Base-by-base conservation (phyloP, 2,113 vertebrate species). In the Pteropus alecto region DNA sequence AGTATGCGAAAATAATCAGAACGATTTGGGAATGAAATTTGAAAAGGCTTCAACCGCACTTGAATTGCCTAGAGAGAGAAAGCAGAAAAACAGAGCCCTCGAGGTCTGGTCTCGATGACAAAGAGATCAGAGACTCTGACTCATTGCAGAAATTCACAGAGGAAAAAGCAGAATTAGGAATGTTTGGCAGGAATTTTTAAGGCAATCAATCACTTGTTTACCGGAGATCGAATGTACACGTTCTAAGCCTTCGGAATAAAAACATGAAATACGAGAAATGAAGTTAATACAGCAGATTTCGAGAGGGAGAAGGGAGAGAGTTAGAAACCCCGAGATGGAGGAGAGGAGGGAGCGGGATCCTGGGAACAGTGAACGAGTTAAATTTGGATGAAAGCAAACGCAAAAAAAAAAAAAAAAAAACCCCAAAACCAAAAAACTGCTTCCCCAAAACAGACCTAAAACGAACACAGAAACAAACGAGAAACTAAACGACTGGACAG, bases 1-100 rank as follows among this genome's bases (percentile, higher is more conserved):
- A 21, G 1, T 1, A 16, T 0, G 1, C 5, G 41, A 41, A 43
- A 41, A 48, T 16, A 48, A 21, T 3, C 1, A 18, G n/a, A 68
- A 22, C 6, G 5, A 1, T 19, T 21, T 21, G 11, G 24, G 87
- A 48, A 22, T 41, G 30, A 81, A 60, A 43, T 61, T 22, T 10
- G 9, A 41, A 38, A 63, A 28, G 43, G 21, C 2, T n/a, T 16
- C 41, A 21, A 56, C 41, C 18, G 46, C 5, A 18, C 28, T 24
- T 0, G 11, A 43, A 5, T 68, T 6, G 19, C 54, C 18, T 18
- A 22, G 60, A n/a, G 67, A 43, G 28, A 43, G 33, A 35, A 54
- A 5, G 1, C 35, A 26, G 26, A 51, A 30, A 38, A 38, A 46
- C 24, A 14, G 5, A 38, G 26, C 5, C 2, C 10, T 48, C 13